Base-by-base conservation (phyloP, 2,888 invertebrate genomes). In the Melanostoma mellinum region DNA sequence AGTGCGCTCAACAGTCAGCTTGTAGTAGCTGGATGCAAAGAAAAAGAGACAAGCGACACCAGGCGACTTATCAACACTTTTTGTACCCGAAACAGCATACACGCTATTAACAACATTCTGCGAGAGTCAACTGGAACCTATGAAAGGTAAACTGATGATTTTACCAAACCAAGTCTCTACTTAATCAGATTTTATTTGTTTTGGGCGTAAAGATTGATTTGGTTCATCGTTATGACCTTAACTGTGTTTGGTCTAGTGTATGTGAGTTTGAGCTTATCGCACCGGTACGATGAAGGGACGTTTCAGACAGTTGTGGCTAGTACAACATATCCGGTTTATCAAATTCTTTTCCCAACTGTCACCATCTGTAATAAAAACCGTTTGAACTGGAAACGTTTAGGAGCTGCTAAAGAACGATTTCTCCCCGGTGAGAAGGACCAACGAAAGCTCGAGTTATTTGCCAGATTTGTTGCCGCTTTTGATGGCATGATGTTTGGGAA, bases 241-340 rank as follows among this genome's bases (percentile, higher is more conserved):
- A 90, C 91, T 0, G 85, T 91, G 3, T 52, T 88, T 32, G 90
- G 90, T 0, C 88, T 89, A 0, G 79, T 89, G 2, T 89, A 89
- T 67, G 89, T 90, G 1, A 88, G 90, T 53, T 75, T 89, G 20
- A 87, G 90, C 60, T 85, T 91, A 2, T 91, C 91, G 3, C 81
- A 87, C 2, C 89, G 89, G 8, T 91, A 89, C 60, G 88, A 85
- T 32, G 89, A 87, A 3, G 89, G 89, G n/a, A 87, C 86, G 30
- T 86, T 90, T 8, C 88, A 90, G 67, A 91, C 91, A 0, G 89
- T 91, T 3, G 90, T 91, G 20, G 90, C 91, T 38, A 89, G 88
- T 42, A 91, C 91, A 1, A 89, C 89, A 0, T 87, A 72, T 76
- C 90, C 90, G 2, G 88, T 91, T 0, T 89, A 88, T 84, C 86